These are phyloP conservation scores for Luscinia megarhynchos DNA, from an alignment of 2,797 vertebrate genomes.

Conservation along the genomic window DNA sequence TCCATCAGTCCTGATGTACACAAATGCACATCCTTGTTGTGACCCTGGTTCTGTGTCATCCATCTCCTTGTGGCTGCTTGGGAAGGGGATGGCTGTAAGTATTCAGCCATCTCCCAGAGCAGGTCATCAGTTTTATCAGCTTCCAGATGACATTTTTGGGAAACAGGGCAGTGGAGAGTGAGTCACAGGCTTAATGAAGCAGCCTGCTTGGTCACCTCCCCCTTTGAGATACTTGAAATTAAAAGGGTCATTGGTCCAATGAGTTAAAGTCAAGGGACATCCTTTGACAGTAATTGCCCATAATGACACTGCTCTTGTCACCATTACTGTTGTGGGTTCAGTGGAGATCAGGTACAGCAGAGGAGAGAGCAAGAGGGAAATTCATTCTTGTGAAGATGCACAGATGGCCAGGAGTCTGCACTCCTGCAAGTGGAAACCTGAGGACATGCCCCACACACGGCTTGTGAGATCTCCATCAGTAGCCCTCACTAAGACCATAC, in stretches of 20 bases:
- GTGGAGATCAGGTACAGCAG: neutral
- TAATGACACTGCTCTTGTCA: neutral
- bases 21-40: neutral
- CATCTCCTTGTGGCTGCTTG: neutral
- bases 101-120: neutral
- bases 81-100: neutral
- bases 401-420: neutral
- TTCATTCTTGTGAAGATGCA: neutral
- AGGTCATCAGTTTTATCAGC: neutral
- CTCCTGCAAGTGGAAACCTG: neutral
- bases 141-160: neutral
- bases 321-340: rapidly evolving
- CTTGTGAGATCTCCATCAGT: neutral
- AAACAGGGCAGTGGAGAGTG: neutral
- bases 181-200: neutral
- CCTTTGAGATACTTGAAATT: neutral
- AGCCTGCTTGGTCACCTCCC: neutral
- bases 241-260: neutral
- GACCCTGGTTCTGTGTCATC: rapidly evolving
- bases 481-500: neutral
- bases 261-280: neutral
- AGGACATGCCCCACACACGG: rapidly evolving
- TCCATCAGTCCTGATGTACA: neutral
- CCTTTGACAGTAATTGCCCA: neutral
- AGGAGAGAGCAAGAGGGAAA: neutral